Conservation (phyloP, 2,113 vertebrate genomes). For the Corydoras maculifer region DNA sequence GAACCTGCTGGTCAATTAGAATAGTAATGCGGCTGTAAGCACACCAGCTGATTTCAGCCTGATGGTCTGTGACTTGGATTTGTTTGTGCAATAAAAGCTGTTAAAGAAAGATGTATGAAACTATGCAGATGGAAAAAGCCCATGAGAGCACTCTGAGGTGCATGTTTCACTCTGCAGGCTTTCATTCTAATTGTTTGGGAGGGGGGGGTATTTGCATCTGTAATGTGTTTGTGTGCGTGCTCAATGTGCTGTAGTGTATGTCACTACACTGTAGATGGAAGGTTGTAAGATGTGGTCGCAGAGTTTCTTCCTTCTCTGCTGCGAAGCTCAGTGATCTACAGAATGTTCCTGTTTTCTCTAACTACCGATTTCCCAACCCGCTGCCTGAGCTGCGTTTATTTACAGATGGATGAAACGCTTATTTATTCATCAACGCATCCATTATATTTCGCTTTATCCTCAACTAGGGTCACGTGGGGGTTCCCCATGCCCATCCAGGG, state of each 20-base stretch:
- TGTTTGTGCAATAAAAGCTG: neutral
- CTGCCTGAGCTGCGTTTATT: too few relatives aligned
- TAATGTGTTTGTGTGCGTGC: neutral
- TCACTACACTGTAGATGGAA: too few relatives aligned
- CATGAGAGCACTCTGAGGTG: neutral
- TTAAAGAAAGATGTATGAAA: neutral
- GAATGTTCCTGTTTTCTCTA: too few relatives aligned
- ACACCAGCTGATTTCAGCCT: neutral
- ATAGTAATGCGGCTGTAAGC: neutral
- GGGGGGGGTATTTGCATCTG: neutral
- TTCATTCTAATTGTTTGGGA: neutral
- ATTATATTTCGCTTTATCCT: too few relatives aligned
- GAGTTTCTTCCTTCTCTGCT: neutral
- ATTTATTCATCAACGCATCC: too few relatives aligned
- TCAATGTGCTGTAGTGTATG: too few relatives aligned
- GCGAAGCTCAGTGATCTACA: too few relatives aligned
- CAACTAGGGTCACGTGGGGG: too few relatives aligned
- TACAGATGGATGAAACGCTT: too few relatives aligned
- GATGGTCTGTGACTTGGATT: neutral
- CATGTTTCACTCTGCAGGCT: neutral
- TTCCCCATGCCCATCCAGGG: too few relatives aligned
- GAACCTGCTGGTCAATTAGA: neutral
- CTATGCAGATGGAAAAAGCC: conserved; percentile 1
- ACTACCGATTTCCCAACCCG: too few relatives aligned
- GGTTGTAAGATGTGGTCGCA: too few relatives aligned